phyloP scores from a whole-genome alignment of 2,888 invertebrate genomes.

The Aproaerema taeniolella region DNA sequence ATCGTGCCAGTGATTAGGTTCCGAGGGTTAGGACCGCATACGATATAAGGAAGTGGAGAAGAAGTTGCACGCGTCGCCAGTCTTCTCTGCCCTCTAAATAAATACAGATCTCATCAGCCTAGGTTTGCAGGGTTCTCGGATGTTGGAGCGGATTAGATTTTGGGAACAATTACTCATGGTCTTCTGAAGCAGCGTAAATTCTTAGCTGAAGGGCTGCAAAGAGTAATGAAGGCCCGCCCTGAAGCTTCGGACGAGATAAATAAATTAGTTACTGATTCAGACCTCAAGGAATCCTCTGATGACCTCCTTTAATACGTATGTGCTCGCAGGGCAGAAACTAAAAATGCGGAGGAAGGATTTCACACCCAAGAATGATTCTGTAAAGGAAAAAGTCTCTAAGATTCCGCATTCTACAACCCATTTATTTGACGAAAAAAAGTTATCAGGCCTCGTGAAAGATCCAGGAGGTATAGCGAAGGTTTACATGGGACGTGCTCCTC shows the following conservation, averaged over 20 bases:
- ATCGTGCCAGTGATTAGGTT: conserved; percentile 18
- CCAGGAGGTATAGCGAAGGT: background rate
- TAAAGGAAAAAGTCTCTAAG: background rate
- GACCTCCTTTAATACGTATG: background rate
- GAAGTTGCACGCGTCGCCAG: conserved; percentile 18
- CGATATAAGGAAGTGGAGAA: conserved; percentile 20
- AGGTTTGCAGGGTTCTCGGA: background rate
- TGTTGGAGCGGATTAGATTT: background rate
- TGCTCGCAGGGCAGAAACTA: background rate
- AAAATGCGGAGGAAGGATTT: background rate
- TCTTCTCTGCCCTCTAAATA: conserved; percentile 17
- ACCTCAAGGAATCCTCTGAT: background rate
- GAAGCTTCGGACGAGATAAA: background rate
- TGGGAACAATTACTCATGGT: background rate
- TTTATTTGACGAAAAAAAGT: background rate
- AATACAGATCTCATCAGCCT: background rate
- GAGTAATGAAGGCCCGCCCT: background rate
- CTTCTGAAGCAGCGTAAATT: background rate
- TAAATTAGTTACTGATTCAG: background rate
- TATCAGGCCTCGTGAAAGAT: background rate
- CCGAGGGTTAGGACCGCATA: conserved; percentile 17
- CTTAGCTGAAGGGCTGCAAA: background rate
- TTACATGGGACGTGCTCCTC: no score
- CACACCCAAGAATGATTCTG: background rate
- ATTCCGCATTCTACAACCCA: conserved; percentile 1